Conservation (phyloP, 2,113 vertebrate genomes). For the Etia nguti region DNA sequence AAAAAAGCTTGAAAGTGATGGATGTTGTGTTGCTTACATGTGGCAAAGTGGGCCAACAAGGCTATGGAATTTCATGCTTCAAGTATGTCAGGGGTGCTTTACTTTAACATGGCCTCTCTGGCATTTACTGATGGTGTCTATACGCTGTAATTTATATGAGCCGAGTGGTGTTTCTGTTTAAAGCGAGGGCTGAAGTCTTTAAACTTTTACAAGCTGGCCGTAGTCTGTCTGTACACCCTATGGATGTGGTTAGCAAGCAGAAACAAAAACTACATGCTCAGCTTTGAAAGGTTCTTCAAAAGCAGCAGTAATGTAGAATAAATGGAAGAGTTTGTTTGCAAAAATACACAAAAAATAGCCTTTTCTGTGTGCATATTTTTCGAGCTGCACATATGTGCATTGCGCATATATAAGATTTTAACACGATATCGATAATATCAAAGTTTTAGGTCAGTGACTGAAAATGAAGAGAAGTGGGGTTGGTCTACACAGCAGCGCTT, state of each 20-base stretch:
- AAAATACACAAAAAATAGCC: neutral
- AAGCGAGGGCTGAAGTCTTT: constrained; percentile 14
- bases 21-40: constrained; percentile 28
- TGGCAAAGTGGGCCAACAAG: neutral
- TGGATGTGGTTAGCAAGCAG: neutral
- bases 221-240: neutral
- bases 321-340: neutral
- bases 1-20: neutral
- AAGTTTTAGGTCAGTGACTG: neutral
- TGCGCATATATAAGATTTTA: neutral
- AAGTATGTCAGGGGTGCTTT: neutral
- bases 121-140: constrained; percentile 2
- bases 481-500: neutral
- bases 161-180: constrained; percentile 31
- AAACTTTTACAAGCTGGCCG: constrained; percentile 29
- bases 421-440: neutral
- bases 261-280: neutral
- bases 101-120: constrained; percentile 6
- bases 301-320: neutral
- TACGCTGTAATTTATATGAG: constrained; percentile 25
- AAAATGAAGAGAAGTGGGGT: neutral
- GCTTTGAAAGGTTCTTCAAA: neutral
- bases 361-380: neutral
- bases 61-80: constrained; percentile 25
- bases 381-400: neutral